phyloP scores from a whole-genome alignment of 2,888 invertebrate genomes.

The Dilophus febrilis region DNA sequence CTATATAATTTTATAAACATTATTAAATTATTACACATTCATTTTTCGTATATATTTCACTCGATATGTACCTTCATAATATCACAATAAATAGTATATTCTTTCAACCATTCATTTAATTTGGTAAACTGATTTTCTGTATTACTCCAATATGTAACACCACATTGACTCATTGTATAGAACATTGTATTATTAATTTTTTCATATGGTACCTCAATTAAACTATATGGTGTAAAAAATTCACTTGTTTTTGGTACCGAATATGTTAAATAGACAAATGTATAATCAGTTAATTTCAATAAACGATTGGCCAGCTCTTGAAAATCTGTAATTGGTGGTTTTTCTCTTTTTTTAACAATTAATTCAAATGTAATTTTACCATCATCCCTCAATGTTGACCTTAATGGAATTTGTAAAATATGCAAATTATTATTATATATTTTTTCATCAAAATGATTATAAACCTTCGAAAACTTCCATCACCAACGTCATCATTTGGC shows the following conservation, averaged over 20 bases:
- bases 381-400: no score
- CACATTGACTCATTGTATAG: conserved; percentile 65
- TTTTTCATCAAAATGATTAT: no score
- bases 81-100: conserved; percentile 61
- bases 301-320: conserved; percentile 32
- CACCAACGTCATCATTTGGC: not conserved
- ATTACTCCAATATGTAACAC: conserved; percentile 57
- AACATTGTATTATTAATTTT: conserved; percentile 52
- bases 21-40: no score
- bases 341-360: not conserved
- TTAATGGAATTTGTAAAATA: no score
- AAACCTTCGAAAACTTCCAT: no score
- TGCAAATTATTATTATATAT: no score
- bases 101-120: conserved; percentile 62
- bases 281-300: conserved; percentile 35
- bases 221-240: conserved; percentile 56
- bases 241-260: conserved; percentile 54
- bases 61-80: conserved; percentile 43
- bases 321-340: conserved; percentile 26
- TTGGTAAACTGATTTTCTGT: conserved; percentile 64
- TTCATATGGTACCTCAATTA: conserved; percentile 57
- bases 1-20: conserved; percentile 21
- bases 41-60: no score
- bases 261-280: conserved; percentile 62
- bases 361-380: not conserved